Base-by-base conservation (phyloP, 2,888 invertebrate genomes). In the Ganaspis brasiliensis region DNA sequence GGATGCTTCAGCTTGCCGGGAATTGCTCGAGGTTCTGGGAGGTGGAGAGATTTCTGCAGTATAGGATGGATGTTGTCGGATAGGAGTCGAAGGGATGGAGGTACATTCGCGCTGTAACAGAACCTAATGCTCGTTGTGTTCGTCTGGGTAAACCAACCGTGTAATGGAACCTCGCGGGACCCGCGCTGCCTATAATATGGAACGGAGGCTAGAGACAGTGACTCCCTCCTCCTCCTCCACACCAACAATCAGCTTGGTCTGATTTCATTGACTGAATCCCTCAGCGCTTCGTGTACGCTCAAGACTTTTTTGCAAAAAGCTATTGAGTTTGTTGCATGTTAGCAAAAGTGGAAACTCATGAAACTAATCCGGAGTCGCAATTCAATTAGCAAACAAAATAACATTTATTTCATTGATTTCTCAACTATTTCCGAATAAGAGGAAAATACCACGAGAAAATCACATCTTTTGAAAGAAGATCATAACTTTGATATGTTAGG, bases 91-190 rank as follows among this genome's bases (percentile, higher is more conserved):
- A 19, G 73, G 73, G 12, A 37, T 19, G 55, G 31, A 35, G 31
- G n/a, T 16, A 16, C n/a, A 73, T 61, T 74, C 59, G 70, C 74
- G 24, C 45, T 70, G 61, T 56, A 45, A 67, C 52, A 59, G n/a
- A 71, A 35, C 82, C 85, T 84, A 85, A 89, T 86, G 86, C 84
- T 79, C 83, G 83, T 81, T 85, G 86, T 88, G 88, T 88, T 89
- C 88, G 88, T 86, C 81, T 85, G 84, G 87, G 86, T 83, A 90
- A 90, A 88, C 89, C 87, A 89, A 87, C 81, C 90, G 86, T 89
- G 88, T 90, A 89, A 90, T 88, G 89, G 88, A 90, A 88, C 87
- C 89, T 87, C 88, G 79, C 81, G 87, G 87, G 89, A 85, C 84
- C 80, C 63, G 72, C 78, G 52, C 55, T 80, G 80, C 82, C 79